A percentile compares a stretch with the other conserved stretches of the same genome.
Conservation (phyloP, 2,888 invertebrate genomes). For the Ceriagrion tenellum region DNA sequence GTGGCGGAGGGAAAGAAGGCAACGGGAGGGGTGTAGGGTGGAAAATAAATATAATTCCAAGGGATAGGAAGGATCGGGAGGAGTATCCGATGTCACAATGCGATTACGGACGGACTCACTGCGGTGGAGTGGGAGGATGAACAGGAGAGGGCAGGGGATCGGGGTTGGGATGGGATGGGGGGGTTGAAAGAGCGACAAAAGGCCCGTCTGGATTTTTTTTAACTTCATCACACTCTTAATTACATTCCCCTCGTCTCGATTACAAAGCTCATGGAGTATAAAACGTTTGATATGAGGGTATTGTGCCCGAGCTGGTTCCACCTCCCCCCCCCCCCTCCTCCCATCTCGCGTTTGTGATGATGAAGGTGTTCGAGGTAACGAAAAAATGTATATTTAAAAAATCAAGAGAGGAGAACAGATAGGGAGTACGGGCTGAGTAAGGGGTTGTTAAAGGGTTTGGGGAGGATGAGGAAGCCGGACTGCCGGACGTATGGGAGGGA, state of each 20-base stretch:
- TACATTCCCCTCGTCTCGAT: slow-evolving; percentile 59
- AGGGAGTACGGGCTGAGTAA: not conserved
- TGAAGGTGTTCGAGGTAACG: slow-evolving; percentile 24
- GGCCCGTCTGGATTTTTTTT: slow-evolving; percentile 9
- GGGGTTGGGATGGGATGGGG: no score
- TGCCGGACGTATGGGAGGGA: not conserved
- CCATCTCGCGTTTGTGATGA: not conserved
- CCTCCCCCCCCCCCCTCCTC: not conserved
- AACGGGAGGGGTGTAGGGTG: not conserved
- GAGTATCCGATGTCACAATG: slow-evolving; percentile 64
- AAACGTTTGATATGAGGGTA: slow-evolving; percentile 65
- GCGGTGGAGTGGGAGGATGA: not conserved
- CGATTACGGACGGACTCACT: slow-evolving; percentile 34
- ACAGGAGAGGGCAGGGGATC: not conserved
- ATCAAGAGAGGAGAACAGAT: slow-evolving; percentile 16
- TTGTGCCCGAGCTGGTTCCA: slow-evolving; percentile 44
- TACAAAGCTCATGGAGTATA: slow-evolving; percentile 61
- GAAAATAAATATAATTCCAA: slow-evolving; percentile 53
- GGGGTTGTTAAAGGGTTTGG: not conserved
- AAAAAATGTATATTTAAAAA: not conserved
- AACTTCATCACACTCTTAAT: slow-evolving; percentile 63
- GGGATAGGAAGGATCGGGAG: slow-evolving; percentile 13
- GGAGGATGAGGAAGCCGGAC: not conserved
- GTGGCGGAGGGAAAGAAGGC: not conserved
- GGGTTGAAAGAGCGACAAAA: not conserved